Base-by-base conservation (phyloP, 2,797 vertebrate genomes). In the Acrossocheilus fasciatus region DNA sequence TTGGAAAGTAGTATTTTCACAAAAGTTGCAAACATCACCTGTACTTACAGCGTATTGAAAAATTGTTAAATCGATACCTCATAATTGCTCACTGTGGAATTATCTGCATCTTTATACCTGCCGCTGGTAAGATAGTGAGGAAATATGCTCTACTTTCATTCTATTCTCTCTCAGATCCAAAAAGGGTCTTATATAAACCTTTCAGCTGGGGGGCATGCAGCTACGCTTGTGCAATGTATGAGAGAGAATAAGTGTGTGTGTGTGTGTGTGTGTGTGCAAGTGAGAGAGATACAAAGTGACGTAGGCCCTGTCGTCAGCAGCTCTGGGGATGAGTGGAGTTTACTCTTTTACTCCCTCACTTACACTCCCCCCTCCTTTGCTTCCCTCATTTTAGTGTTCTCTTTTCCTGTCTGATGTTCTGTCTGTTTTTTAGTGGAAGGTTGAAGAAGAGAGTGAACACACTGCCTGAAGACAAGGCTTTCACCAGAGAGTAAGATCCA, bases 281-380 rank as follows among this genome's bases (percentile, higher is more conserved):
- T 76, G 45, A 68, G 57, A 79, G 69, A 45, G 39, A 86, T 70
- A 39, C 20, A 57, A 87, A 81, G 82, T 89, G 90, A 87, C 83
- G 83, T 82, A 87, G 80, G 78, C 78, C 82, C 54, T 89, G 88
- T 89, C 83, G 87, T 90, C 86, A 88, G 88, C 89, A 89, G 62
- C 86, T 82, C 82, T 77, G 83, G 83, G 66, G 75, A 81, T 78
- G 73, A 84, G 77, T 59, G 54, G 52, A 72, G 78, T 85, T 81
- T 69, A 84, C 47, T 62, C 59, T 41, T 76, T 74, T 39, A 74
- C 76, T 68, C 78, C 30, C 41, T 73, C n/a, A 54, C 69, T 43
- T n/a, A 17, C 86, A 59, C 68, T 26, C 47, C 66, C 73, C 50
- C 73, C 66, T 57, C 54, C 73, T 81, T 73, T 72, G 72, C 43